Conservation (phyloP, 2,113 vertebrate genomes). For the Chionodraco myersi region DNA sequence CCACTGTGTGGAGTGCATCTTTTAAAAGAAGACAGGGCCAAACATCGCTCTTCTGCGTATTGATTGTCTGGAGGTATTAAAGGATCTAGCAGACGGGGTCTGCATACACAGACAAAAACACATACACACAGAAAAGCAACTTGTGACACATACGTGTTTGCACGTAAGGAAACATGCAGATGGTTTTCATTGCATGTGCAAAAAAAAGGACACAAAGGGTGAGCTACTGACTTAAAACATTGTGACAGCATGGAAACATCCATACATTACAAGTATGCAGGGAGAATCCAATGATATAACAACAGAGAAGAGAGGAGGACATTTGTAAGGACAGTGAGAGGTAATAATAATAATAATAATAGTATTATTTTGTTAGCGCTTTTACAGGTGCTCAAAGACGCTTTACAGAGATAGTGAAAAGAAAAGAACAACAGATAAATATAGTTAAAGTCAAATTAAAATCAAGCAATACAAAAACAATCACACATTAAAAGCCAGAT, state of each 20-base stretch:
- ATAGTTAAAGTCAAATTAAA: too few relatives aligned
- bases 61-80: constrained; percentile 72
- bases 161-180: constrained; percentile 10
- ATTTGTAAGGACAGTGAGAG: background rate
- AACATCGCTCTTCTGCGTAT: constrained; percentile 62
- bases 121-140: constrained; percentile 18
- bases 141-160: background rate
- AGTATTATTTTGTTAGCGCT: too few relatives aligned
- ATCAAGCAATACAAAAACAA: too few relatives aligned
- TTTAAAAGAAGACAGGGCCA: constrained; percentile 70
- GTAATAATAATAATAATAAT: too few relatives aligned
- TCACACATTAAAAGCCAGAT: too few relatives aligned
- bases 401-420: too few relatives aligned
- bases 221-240: constrained; percentile 38
- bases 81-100: constrained; percentile 61
- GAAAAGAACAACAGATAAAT: too few relatives aligned
- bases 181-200: constrained; percentile 11
- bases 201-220: background rate
- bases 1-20: constrained; percentile 63
- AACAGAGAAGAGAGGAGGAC: constrained; percentile 48
- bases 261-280: constrained; percentile 69
- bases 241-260: constrained; percentile 60
- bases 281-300: constrained; percentile 72
- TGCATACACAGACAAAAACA: constrained; percentile 34
- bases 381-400: too few relatives aligned